phyloP scores from a whole-genome alignment of 2,797 vertebrate genomes.

The Silurus lanzhouensis region DNA sequence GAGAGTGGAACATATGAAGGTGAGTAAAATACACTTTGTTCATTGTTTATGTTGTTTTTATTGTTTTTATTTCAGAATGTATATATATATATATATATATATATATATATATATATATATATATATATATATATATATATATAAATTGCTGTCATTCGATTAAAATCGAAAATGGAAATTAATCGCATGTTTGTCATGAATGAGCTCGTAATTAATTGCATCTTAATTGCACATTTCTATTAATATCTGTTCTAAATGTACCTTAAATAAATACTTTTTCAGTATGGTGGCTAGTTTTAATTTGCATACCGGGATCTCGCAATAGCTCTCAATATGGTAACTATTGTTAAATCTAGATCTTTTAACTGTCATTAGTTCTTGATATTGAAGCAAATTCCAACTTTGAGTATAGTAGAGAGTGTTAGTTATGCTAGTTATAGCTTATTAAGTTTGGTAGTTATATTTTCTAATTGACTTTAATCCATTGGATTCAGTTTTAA shows the following conservation, averaged over 20 bases:
- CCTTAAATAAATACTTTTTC: background rate
- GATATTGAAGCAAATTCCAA: background rate
- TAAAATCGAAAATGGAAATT: no score
- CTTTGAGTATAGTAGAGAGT: background rate
- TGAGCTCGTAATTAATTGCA: no score
- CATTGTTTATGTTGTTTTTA: no score
- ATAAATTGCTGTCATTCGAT: no score
- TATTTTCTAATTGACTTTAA: background rate
- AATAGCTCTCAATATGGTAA: background rate
- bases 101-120: no score
- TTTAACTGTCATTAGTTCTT: no score
- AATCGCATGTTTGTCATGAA: no score
- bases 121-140: no score
- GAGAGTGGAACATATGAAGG: constrained; percentile 99
- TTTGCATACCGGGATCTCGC: background rate
- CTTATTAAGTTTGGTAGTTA: background rate
- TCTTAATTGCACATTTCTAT: no score
- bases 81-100: no score
- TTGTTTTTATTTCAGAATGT: background rate
- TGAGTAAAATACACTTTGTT: constrained; percentile 65
- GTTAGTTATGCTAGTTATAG: background rate
- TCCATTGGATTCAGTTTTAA: background rate
- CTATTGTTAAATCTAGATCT: no score
- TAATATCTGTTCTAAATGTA: no score
- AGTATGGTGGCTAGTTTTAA: background rate